Evolutionary conservation across 2,888 invertebrate species (phyloP), one percentile per base, ranked within the genome.

Genomic region (Pheosia gnoma): DNA sequence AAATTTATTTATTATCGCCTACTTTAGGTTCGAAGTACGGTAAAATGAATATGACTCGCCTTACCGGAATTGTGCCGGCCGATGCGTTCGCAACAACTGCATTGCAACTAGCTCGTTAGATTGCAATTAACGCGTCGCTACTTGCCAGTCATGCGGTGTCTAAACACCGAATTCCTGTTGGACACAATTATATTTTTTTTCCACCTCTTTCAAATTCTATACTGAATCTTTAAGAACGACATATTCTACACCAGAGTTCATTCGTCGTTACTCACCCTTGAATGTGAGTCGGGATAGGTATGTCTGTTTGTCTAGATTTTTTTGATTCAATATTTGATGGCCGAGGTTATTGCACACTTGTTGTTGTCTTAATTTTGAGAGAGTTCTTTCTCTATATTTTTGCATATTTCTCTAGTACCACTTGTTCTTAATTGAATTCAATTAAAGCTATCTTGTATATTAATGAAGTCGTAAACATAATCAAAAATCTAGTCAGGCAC

Each of bases 91-190:
- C 63, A n/a, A 4, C 47, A 6, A 4, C 47, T 47, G 67, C 52
- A 58, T 57, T 70, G 70, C 68, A 67, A 70, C 65, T 63, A 53
- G 62, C 67, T 71, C 65, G 67, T 71, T 70, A 70, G 66, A 68
- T 61, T 58, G 65, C 68, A 72, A 68, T 70, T 66, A 78, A 68
- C 73, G 71, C 71, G 68, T 75, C 72, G 70, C 74, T 53, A 37
- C 37, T 36, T 67, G 66, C 66, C 60, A 71, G 71, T 60, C 74
- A 70, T 68, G 73, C 74, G 65, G 65, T 71, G 64, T 71, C 67
- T 11, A 36, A 63, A 54, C 59, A 59, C 59, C 68, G 47, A 67
- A 67, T 68, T 69, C 67, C 25, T 25, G 25, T 62, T 62, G 25
- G 52, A 36, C 9, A 36, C 5, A 53, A 53, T 37, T 37, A 37